Evolutionary conservation across 2,888 invertebrate species (phyloP), one percentile per base, ranked within the genome.

Genomic region (Palloptera scutellata): DNA sequence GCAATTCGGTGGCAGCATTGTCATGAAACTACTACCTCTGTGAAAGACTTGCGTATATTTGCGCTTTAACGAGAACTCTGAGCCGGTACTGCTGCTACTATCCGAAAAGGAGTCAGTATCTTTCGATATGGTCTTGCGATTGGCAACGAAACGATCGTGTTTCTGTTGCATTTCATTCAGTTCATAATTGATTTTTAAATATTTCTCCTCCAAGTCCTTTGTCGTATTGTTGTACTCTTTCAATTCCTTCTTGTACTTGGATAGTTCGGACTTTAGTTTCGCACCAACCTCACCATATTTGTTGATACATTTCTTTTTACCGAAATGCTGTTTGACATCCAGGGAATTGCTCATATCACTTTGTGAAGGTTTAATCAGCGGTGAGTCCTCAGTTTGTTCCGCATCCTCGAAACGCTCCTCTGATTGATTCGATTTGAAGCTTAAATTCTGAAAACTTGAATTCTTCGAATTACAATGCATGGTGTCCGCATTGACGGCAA

Each of bases 111-210:
- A 66, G 30, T 71, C 72, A 6, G 64, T 67, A 13, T 71, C 73
- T 2, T 70, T 65, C 30, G 68, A 55, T 1, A 66, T 40, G 2
- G 61, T 51, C 1, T 69, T 70, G 5, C 76, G 71, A 1, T 70
- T 74, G n/a, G 61, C 69, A 2, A 76, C 74, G 13, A 79, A 77
- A 2, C 75, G 70, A 6, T 77, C 75, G 55, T 83, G 82, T 43
- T 81, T 81, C 63, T 78, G 75, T 64, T 82, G 79, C 76, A 83
- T 77, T 69, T 80, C 79, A 59, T 71, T 76, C n/a, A 82, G 74
- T 69, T 83, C 81, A 10, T 69, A 68, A 65, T 83, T 83, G 58
- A 83, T 79, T 64, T 77, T 79, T 71, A 80, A 73, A 55, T 81
- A 82, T 59, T 82, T 81, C 64, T 79, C 76, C 60, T 82, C 80